These are phyloP conservation scores for Diuraphis noxia DNA, from an alignment of 1,140 invertebrate genomes.

Conservation along the genomic window DNA sequence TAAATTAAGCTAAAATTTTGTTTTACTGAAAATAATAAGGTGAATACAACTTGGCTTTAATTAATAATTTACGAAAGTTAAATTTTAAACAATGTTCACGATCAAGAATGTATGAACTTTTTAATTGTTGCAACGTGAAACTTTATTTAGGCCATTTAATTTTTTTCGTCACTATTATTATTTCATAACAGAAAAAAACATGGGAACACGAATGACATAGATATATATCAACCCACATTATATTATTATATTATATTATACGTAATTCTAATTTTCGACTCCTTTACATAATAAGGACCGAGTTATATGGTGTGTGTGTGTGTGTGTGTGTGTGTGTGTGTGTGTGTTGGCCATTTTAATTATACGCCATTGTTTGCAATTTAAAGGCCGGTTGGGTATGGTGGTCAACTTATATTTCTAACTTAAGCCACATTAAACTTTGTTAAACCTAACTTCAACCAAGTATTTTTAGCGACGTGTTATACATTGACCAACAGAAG, in stretches of 20 bases:
- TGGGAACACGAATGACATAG: neutral
- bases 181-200: neutral
- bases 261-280: neutral
- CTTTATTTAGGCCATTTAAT: conserved; percentile 3
- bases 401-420: conserved; percentile 5
- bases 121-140: neutral
- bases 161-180: neutral
- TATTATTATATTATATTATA: neutral
- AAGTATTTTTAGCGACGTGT: conserved; percentile 15
- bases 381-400: neutral
- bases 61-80: conserved; percentile 1
- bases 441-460: neutral
- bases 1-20: neutral
- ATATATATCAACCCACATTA: neutral
- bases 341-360: neutral
- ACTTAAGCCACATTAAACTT: neutral
- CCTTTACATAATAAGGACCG: neutral
- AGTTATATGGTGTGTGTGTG: neutral
- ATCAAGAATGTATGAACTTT: neutral
- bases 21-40: neutral
- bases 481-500: neutral
- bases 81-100: neutral
- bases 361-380: neutral
- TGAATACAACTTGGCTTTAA: neutral
- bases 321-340: neutral